Evolutionary conservation across 2,797 vertebrate species (phyloP).

Genomic region (Spinibarbus caldwelli): DNA sequence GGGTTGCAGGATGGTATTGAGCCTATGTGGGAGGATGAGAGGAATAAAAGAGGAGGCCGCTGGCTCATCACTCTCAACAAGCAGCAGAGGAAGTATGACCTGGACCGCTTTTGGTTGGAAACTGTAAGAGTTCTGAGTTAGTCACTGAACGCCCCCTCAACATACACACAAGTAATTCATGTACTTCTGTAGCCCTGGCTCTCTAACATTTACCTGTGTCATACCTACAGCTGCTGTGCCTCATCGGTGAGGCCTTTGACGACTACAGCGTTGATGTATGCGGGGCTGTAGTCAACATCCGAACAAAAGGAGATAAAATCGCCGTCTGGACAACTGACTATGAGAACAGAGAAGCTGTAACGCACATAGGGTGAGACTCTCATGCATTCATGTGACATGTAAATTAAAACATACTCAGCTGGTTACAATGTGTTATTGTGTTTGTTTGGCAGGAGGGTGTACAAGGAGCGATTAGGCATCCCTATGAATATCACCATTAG

Average conservation of each 20-base stretch:
- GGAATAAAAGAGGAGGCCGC: slow-evolving; percentile 95
- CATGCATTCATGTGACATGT: background rate
- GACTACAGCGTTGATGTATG: slow-evolving; percentile 96
- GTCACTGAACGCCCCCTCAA: slow-evolving; percentile 27
- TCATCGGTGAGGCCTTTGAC: slow-evolving; percentile 98
- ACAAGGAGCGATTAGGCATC: slow-evolving; percentile 98
- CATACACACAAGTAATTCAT: slow-evolving; percentile 1
- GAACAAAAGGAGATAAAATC: slow-evolving; percentile 98
- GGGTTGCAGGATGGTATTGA: slow-evolving; percentile 78
- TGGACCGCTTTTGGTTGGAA: slow-evolving; percentile 99
- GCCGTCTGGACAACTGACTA: slow-evolving; percentile 98
- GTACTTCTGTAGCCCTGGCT: slow-evolving; percentile 15
- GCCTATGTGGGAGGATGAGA: slow-evolving; percentile 99
- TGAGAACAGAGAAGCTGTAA: slow-evolving; percentile 94
- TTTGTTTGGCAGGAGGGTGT: slow-evolving; percentile 86
- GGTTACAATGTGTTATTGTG: slow-evolving; percentile 14
- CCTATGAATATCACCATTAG: slow-evolving; percentile 96
- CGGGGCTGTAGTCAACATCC: slow-evolving; percentile 97
- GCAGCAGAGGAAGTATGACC: slow-evolving; percentile 94
- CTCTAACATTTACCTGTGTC: slow-evolving; percentile 31
- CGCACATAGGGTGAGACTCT: slow-evolving; percentile 95
- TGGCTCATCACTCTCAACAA: slow-evolving; percentile 97
- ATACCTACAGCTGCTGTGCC: slow-evolving; percentile 89
- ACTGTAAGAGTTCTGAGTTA: slow-evolving; percentile 82
- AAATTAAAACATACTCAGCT: background rate